Evolutionary conservation across 30 jellyfish, hydroid and myxozoan species (phyloP), one percentile per base, ranked within the genome.

Genomic region (Clytia hemisphaerica): DNA sequence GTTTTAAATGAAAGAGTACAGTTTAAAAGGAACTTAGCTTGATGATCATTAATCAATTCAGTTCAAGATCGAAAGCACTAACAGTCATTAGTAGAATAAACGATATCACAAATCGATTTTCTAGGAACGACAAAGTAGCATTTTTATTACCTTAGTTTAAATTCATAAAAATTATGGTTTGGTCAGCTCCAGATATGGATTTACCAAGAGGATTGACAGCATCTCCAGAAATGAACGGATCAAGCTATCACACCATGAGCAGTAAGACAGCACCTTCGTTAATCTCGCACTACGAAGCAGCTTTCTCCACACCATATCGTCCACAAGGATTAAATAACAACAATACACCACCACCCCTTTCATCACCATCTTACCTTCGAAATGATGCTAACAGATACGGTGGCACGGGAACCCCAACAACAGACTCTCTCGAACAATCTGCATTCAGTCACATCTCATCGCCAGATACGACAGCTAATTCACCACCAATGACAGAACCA

Each of bases 161-260:
- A n/a, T n/a, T n/a, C n/a, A n/a, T n/a, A n/a, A n/a, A n/a, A n/a
- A n/a, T n/a, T n/a, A 57, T 57, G 70, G 70, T 57, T 57, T 57
- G 70, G 70, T 57, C 70, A 5, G 37, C 70, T 21, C 70, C 70
- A 6, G 70, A 57, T 22, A 57, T 57, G 70, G 70, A 57, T 22
- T 57, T 57, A 57, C 70, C 70, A 5, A 26, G 70, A 21, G 70
- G 53, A 28, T 1, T 57, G 0, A 45, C 45, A 21, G 70, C 70
- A 57, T 57, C 70, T 4, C 38, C 70, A 21, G 70, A 57, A 57
- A 57, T 57, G 70, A 57, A 38, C 25, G 38, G 38, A n/a, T 22
- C 45, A 22, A 57, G 70, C 50, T 57, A 57, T 22, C 70, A 57
- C 70, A 57, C 70, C 45, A 57, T 57, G 7, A 57, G 70, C 70